phyloP scores from a whole-genome alignment of 2,113 vertebrate species.

The Phyllostomus hastatus region DNA sequence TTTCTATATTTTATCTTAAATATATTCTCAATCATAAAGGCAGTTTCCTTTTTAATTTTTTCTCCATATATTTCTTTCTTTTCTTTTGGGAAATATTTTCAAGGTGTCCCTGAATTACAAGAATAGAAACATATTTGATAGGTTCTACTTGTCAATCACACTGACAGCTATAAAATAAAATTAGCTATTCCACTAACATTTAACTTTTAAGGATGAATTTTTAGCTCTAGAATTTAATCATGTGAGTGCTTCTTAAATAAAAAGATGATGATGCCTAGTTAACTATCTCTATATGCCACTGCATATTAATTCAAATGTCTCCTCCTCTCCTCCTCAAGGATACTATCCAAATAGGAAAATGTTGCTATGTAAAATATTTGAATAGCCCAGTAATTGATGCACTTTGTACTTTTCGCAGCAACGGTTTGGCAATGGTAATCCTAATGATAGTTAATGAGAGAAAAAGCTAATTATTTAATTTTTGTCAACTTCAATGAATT shows the following conservation, averaged over 20 bases:
- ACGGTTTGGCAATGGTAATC: not conserved
- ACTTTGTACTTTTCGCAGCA: not conserved
- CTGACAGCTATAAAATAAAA: constrained; percentile 63
- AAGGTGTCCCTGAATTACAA: constrained; percentile 46
- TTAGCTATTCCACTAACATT: constrained; percentile 29
- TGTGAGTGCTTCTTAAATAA: constrained; percentile 51
- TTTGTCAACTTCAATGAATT: not conserved
- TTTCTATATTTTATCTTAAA: not conserved
- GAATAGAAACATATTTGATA: constrained; percentile 56
- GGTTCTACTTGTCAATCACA: constrained; percentile 45
- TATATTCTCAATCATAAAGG: constrained; percentile 20
- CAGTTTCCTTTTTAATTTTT: not conserved
- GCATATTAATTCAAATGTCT: not conserved
- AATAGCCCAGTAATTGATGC: not conserved
- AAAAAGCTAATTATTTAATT: not conserved
- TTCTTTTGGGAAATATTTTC: constrained; percentile 30
- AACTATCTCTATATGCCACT: constrained; percentile 1
- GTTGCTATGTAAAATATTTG: not conserved
- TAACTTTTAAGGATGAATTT: constrained; percentile 50
- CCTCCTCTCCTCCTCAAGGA: not conserved
- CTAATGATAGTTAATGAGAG: not conserved
- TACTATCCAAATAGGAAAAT: not conserved
- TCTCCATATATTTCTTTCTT: not conserved
- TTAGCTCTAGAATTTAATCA: constrained; percentile 57
- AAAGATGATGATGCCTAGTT: constrained; percentile 43